Conservation (phyloP, 2,888 invertebrate genomes). For the Carpatolechia fugitivella region DNA sequence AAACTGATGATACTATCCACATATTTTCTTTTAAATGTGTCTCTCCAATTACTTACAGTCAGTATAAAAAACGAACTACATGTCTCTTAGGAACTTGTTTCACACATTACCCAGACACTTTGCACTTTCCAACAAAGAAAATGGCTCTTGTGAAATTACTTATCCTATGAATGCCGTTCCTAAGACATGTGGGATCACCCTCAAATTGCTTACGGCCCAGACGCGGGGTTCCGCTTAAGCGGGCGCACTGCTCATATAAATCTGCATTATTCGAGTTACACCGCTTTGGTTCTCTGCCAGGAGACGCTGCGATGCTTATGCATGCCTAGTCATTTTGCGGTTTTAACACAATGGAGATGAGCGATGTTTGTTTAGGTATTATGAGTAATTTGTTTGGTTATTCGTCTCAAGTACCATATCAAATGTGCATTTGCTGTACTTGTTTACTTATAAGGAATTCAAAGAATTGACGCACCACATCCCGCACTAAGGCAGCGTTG, state of each 20-base stretch:
- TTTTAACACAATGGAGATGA: slow-evolving; percentile 8
- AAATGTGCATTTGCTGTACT: too few species aligned
- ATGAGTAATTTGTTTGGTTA: too few species aligned
- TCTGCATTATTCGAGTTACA: slow-evolving; percentile 70
- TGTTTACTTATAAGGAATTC: too few species aligned
- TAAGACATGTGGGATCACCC: slow-evolving; percentile 22
- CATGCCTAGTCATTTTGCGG: slow-evolving; percentile 31
- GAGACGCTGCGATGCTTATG: slow-evolving; percentile 42
- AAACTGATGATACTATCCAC: too few species aligned
- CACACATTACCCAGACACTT: background rate
- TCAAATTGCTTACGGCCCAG: slow-evolving; percentile 55
- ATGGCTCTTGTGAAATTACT: background rate
- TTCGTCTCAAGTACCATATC: too few species aligned
- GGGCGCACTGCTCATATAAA: slow-evolving; percentile 58
- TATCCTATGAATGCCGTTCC: slow-evolving; percentile 20
- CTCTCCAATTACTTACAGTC: too few species aligned
- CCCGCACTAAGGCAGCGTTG: too few species aligned
- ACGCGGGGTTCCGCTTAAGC: slow-evolving; percentile 22
- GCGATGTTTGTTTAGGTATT: too few species aligned
- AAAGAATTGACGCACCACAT: too few species aligned
- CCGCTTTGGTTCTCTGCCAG: slow-evolving; percentile 73
- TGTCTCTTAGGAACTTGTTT: background rate
- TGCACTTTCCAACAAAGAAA: background rate
- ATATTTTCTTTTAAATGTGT: too few species aligned
- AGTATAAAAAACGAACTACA: too few species aligned